Evolutionary conservation across 2,888 invertebrate genomes (phyloP).

Genomic region (Spicauda simplicius): DNA sequence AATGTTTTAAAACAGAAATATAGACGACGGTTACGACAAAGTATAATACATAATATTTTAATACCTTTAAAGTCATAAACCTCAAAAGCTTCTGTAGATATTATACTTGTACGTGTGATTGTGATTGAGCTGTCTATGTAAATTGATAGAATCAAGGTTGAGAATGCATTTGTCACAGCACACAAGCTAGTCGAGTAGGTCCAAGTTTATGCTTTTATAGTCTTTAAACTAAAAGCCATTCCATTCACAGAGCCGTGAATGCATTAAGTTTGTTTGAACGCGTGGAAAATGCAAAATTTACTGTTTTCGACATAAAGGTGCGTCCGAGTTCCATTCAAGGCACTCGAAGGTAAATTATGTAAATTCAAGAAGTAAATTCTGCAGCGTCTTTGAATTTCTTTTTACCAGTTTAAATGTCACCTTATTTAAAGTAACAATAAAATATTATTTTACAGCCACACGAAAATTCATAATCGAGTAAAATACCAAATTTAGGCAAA

Average conservation of each 20-base stretch:
- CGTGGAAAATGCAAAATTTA: conserved; percentile 9
- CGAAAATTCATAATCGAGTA: too few species aligned
- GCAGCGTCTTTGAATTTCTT: neutral
- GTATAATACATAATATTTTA: too few species aligned
- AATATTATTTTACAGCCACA: too few species aligned
- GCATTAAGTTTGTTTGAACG: conserved; percentile 1
- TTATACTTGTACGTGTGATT: neutral
- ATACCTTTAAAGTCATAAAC: too few species aligned
- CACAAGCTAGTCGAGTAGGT: conserved; percentile 1
- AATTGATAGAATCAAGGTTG: conserved; percentile 55
- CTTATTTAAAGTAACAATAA: too few species aligned
- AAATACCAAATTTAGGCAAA: too few species aligned
- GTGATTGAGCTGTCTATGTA: conserved; percentile 30
- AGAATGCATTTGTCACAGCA: conserved; percentile 25
- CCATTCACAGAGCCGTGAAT: neutral
- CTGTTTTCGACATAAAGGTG: neutral
- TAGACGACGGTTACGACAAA: too few species aligned
- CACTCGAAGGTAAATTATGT: neutral
- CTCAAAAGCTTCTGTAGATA: too few species aligned
- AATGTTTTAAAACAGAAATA: too few species aligned
- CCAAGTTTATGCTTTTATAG: neutral
- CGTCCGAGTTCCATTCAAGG: neutral
- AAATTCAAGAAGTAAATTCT: neutral
- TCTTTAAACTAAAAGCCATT: conserved; percentile 25
- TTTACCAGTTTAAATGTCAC: too few species aligned